phyloP scores from a whole-genome alignment of 2,113 vertebrate genomes.

The Pica pica region DNA sequence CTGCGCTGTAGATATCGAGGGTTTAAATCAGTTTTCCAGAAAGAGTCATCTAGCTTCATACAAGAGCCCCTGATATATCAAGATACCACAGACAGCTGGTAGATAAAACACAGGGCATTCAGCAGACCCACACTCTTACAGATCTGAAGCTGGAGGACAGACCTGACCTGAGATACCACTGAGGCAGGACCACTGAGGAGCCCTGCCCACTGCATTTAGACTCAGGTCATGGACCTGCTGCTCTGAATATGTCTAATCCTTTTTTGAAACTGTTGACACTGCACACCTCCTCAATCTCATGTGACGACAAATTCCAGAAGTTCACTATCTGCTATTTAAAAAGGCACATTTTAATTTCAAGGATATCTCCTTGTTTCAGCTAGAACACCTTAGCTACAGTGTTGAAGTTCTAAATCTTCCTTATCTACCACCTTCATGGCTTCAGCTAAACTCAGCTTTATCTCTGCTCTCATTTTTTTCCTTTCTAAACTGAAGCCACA shows the following conservation, averaged over 20 bases:
- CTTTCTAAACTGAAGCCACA: background rate
- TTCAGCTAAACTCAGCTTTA: background rate
- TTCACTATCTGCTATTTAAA: background rate
- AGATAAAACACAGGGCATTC: background rate
- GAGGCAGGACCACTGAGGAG: background rate
- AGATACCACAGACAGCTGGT: background rate
- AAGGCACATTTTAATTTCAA: background rate
- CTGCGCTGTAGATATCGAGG: background rate
- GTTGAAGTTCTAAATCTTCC: background rate
- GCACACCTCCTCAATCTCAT: background rate
- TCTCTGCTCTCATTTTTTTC: background rate
- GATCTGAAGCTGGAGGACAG: background rate
- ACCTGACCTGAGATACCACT: background rate
- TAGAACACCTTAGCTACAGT: background rate
- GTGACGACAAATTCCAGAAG: background rate
- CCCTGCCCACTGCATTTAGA: background rate
- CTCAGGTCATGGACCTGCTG: background rate
- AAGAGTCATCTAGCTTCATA: background rate
- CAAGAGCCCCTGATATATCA: background rate
- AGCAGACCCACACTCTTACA: background rate
- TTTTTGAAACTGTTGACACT: background rate
- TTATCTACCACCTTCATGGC: background rate
- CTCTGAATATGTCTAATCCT: background rate
- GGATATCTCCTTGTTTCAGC: background rate
- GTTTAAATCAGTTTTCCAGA: background rate